phyloP scores from a whole-genome alignment of 2,113 vertebrate species.

The Paracanthobrama guichenoti region DNA sequence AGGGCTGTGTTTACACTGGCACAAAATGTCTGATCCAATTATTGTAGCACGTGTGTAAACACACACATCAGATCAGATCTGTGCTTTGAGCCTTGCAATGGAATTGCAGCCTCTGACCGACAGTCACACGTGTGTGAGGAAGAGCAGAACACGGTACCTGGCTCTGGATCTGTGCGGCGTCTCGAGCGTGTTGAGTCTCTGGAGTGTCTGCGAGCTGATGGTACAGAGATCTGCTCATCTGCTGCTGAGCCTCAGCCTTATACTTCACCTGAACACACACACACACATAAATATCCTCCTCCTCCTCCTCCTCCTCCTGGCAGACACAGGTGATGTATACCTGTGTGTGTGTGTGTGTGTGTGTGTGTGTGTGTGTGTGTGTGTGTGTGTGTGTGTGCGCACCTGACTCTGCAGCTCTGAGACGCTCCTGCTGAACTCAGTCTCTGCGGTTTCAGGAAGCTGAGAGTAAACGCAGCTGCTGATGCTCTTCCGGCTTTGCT shows the following conservation, averaged over 20 bases:
- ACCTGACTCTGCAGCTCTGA: slow-evolving; percentile 91
- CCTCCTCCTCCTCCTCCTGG: no score
- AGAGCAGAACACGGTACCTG: slow-evolving; percentile 55
- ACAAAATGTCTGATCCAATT: no score
- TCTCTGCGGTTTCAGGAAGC: slow-evolving; percentile 88
- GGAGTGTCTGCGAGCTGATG: slow-evolving; percentile 86
- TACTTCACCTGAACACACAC: slow-evolving; percentile 79
- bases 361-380: no score
- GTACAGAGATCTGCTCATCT: slow-evolving; percentile 77
- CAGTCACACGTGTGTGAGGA: not conserved
- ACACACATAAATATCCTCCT: no score
- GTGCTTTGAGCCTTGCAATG: no score
- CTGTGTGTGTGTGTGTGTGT: no score
- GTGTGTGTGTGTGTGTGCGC: not conserved
- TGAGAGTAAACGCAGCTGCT: slow-evolving; percentile 84
- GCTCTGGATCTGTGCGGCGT: slow-evolving; percentile 66
- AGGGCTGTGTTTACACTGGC: no score
- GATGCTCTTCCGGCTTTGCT: slow-evolving; percentile 77
- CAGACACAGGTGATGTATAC: not conserved
- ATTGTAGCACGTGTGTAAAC: no score
- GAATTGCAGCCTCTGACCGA: no score
- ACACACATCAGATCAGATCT: no score
- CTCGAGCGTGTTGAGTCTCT: slow-evolving; percentile 85
- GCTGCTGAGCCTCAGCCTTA: slow-evolving; percentile 78
- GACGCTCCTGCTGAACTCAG: slow-evolving; percentile 81